These are phyloP conservation scores for Mastacembelus armatus DNA, from an alignment of 2,797 vertebrate species.

Conservation along the genomic window DNA sequence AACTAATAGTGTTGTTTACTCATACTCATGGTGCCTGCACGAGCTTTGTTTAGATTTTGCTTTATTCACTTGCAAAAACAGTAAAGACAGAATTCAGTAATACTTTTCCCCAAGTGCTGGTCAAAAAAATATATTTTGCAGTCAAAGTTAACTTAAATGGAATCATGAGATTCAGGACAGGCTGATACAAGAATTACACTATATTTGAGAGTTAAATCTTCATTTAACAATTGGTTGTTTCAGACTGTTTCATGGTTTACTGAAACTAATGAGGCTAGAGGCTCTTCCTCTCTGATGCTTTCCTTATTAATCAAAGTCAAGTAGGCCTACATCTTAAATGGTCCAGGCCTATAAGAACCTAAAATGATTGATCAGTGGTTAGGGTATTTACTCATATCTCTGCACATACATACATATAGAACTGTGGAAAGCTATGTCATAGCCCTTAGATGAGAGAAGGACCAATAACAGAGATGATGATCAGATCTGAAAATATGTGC, in stretches of 20 bases:
- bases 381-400: slow-evolving; percentile 28
- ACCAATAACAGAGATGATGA: slow-evolving; percentile 11
- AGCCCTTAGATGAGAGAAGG: not conserved
- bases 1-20: slow-evolving; percentile 80
- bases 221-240: slow-evolving; percentile 56
- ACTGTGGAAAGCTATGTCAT: slow-evolving; percentile 1
- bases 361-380: slow-evolving; percentile 49
- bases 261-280: slow-evolving; percentile 73
- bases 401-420: not conserved
- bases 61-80: slow-evolving; percentile 64
- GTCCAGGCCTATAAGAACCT: slow-evolving; percentile 43
- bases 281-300: slow-evolving; percentile 72
- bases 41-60: slow-evolving; percentile 58
- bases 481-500: slow-evolving; percentile 11
- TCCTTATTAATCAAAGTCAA: slow-evolving; percentile 69
- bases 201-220: slow-evolving; percentile 33
- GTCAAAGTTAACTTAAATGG: slow-evolving; percentile 53
- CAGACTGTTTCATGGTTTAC: slow-evolving; percentile 57
- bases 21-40: slow-evolving; percentile 71
- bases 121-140: slow-evolving; percentile 68
- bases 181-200: slow-evolving; percentile 61
- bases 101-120: slow-evolving; percentile 62
- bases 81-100: slow-evolving; percentile 60
- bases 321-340: slow-evolving; percentile 71
- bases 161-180: slow-evolving; percentile 71